These are phyloP conservation scores for Scarus forsteni DNA, from an alignment of 2,797 vertebrate species.

Conservation along the genomic window DNA sequence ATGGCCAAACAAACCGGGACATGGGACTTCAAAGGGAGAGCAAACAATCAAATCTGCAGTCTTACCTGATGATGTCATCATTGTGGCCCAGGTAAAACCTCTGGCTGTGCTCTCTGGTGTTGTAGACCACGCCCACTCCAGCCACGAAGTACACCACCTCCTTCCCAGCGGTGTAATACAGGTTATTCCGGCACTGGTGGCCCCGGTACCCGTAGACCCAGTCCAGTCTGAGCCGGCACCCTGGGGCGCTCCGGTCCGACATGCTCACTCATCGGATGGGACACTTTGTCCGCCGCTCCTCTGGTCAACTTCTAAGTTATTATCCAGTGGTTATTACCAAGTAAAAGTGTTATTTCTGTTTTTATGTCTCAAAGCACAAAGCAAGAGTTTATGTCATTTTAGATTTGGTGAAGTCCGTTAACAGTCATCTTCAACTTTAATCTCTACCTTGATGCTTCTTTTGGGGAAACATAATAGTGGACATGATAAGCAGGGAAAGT, in stretches of 20 bases:
- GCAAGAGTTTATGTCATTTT: not conserved
- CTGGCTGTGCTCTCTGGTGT: constrained; percentile 93
- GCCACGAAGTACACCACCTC: constrained; percentile 97
- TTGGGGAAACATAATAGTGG: not conserved
- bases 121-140: constrained; percentile 94
- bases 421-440: not conserved
- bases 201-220: constrained; percentile 96
- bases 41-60: not conserved
- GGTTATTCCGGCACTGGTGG: constrained; percentile 96
- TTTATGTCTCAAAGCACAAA: too few species aligned
- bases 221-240: constrained; percentile 92
- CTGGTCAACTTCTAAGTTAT: not conserved
- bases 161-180: constrained; percentile 93
- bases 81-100: constrained; percentile 96
- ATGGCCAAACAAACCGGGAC: too few species aligned
- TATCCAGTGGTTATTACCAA: too few species aligned
- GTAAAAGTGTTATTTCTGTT: too few species aligned
- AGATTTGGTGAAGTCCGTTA: not conserved
- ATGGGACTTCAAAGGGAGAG: too few species aligned
- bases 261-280: constrained; percentile 79
- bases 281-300: constrained; percentile 2
- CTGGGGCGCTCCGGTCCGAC: constrained; percentile 94
- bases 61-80: constrained; percentile 96
- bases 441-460: not conserved
- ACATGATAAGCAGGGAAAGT: not conserved